Conservation (phyloP, 1,140 invertebrate genomes). For the Leptinotarsa texana region DNA sequence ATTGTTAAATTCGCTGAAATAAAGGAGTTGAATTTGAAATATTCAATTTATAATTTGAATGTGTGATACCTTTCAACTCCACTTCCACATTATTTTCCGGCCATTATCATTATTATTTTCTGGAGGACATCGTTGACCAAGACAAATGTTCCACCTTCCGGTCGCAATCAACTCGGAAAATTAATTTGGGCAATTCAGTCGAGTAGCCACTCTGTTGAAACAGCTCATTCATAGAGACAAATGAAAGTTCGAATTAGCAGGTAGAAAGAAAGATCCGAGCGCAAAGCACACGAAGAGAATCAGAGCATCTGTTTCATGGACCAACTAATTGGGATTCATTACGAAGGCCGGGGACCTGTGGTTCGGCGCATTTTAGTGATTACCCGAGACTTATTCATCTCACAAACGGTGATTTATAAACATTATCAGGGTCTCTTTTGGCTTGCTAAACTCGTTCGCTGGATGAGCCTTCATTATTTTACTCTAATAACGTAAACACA, state of each 20-base stretch:
- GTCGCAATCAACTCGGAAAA: no score
- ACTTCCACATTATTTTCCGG: no score
- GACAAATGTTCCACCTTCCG: no score
- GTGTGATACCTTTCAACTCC: background rate
- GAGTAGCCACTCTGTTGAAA: no score
- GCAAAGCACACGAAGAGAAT: slow-evolving; percentile 31
- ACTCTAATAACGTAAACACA: slow-evolving; percentile 9
- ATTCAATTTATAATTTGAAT: background rate
- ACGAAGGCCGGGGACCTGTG: slow-evolving; percentile 40
- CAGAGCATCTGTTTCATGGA: slow-evolving; percentile 42
- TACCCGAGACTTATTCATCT: slow-evolving; percentile 44
- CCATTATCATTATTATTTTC: no score
- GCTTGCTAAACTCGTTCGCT: slow-evolving; percentile 18
- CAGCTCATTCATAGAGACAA: no score
- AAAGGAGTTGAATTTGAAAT: no score
- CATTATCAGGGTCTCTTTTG: slow-evolving; percentile 33
- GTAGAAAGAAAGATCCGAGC: slow-evolving; percentile 27
- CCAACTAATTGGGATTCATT: slow-evolving; percentile 47
- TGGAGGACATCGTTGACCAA: no score
- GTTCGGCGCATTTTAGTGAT: slow-evolving; percentile 43
- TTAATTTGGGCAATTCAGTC: no score
- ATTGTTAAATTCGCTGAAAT: no score
- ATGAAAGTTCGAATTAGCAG: slow-evolving; percentile 17
- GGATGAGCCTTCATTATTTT: slow-evolving; percentile 10
- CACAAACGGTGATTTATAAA: slow-evolving; percentile 45